Evolutionary conservation across 1,140 invertebrate genomes (phyloP), one percentile per base, ranked within the genome.

Genomic region (Akabosia matsudoensis): DNA sequence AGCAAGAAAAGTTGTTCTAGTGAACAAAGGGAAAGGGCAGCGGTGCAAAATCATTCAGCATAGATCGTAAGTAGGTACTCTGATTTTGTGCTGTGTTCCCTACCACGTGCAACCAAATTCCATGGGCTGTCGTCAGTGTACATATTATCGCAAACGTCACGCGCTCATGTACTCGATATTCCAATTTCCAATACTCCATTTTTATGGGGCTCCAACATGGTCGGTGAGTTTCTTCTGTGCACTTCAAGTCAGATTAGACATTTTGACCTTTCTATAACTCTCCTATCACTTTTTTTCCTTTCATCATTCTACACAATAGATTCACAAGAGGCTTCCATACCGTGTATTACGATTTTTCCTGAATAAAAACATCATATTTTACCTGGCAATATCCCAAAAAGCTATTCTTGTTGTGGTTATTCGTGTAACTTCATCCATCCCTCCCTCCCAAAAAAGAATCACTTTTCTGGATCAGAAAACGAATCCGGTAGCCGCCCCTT

Each of bases 41-140:
- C 31, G 14, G 61, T 67, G 61, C 61, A 67, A 67, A 67, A 67
- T 30, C n/a, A n/a, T n/a, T n/a, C n/a, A n/a, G n/a, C n/a, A n/a
- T n/a, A n/a, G n/a, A n/a, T n/a, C n/a, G n/a, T n/a, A n/a, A n/a
- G n/a, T n/a, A n/a, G n/a, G n/a, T n/a, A n/a, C n/a, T n/a, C n/a
- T n/a, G n/a, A n/a, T n/a, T n/a, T n/a, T n/a, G n/a, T n/a, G n/a
- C n/a, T n/a, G n/a, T n/a, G n/a, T n/a, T n/a, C n/a, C n/a, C n/a
- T n/a, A n/a, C n/a, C n/a, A n/a, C n/a, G n/a, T n/a, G n/a, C n/a
- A n/a, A n/a, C n/a, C n/a, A n/a, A n/a, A n/a, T n/a, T n/a, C n/a
- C 26, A 18, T 45, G 18, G 37, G 37, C 37, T 45, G 37, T 18
- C 37, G 37, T 45, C 7, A 7, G 37, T 45, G 18, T 18, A 45